Percentiles rank a stretch among this genome's conserved stretches.
Evolutionary conservation across 2,113 vertebrate species (phyloP).

Genomic region (Pituophis catenifer): DNA sequence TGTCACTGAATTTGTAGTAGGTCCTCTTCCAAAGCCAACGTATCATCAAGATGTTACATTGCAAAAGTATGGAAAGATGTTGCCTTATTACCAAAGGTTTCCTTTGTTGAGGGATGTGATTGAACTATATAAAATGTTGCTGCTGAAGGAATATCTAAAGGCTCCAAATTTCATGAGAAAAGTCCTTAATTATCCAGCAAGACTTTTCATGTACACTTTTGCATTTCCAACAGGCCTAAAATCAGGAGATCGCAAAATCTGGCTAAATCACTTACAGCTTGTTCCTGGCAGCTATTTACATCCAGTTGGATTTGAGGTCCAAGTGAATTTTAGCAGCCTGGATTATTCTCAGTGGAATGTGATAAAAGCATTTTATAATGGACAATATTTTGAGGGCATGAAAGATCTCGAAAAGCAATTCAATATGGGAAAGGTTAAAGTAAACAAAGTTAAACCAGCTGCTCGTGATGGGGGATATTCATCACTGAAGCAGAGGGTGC

Average conservation of each 20-base stretch:
- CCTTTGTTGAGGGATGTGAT: background rate
- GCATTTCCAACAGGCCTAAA: slow-evolving; percentile 26
- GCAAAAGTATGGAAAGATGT: background rate
- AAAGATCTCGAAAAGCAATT: slow-evolving; percentile 8
- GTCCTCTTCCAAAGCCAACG: slow-evolving; percentile 1
- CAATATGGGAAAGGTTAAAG: background rate
- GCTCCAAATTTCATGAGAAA: slow-evolving; percentile 29
- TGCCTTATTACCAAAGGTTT: background rate
- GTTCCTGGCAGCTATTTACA: background rate
- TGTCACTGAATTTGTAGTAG: slow-evolving; percentile 1
- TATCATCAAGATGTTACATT: slow-evolving; percentile 5
- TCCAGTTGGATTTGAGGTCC: slow-evolving; percentile 1
- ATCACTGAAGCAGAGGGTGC: background rate
- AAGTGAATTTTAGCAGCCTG: background rate
- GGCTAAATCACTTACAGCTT: slow-evolving; percentile 25
- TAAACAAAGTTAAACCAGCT: background rate
- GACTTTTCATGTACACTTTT: background rate
- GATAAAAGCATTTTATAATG: background rate
- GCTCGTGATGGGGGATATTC: background rate
- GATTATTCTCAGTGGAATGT: background rate
- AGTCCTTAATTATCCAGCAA: slow-evolving; percentile 11
- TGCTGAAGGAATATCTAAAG: slow-evolving; percentile 32
- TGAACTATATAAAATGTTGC: background rate
- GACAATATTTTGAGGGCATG: slow-evolving; percentile 14
- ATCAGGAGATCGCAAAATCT: slow-evolving; percentile 41